phyloP scores from a whole-genome alignment of 2,888 invertebrate genomes.

The Terebella lapidaria region DNA sequence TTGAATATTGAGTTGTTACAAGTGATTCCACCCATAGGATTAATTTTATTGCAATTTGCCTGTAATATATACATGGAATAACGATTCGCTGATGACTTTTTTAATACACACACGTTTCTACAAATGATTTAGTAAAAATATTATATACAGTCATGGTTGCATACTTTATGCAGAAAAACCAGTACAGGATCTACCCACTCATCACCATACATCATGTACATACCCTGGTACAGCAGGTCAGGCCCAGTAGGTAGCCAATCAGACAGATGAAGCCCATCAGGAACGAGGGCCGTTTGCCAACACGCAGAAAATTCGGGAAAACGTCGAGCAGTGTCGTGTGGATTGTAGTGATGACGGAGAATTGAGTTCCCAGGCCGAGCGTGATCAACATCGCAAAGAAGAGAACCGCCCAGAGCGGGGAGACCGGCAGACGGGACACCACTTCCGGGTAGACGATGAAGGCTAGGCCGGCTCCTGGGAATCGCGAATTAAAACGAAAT shows the following conservation, averaged over 20 bases:
- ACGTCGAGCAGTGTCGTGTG: constrained; percentile 57
- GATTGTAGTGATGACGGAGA: constrained; percentile 57
- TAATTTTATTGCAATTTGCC: too few species aligned
- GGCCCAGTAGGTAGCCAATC: constrained; percentile 47
- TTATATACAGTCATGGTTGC: too few species aligned
- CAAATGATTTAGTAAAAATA: too few species aligned
- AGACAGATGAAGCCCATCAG: constrained; percentile 42
- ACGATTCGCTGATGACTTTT: too few species aligned
- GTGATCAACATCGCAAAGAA: constrained; percentile 46
- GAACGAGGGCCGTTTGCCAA: constrained; percentile 33
- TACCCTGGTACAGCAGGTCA: constrained; percentile 34
- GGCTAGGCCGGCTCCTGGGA: constrained; percentile 63
- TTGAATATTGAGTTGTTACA: too few species aligned
- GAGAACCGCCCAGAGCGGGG: constrained; percentile 73
- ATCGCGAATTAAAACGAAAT: background rate
- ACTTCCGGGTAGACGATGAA: constrained; percentile 82
- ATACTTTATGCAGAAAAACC: too few species aligned
- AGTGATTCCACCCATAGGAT: too few species aligned
- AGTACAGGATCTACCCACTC: too few species aligned
- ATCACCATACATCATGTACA: too few species aligned
- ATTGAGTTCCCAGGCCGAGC: constrained; percentile 45
- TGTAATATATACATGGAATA: too few species aligned
- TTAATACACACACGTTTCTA: too few species aligned
- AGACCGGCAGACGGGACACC: constrained; percentile 71
- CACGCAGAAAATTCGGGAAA: constrained; percentile 50